Percentiles rank a stretch among this genome's conserved stretches.
Evolutionary conservation across 2,797 vertebrate species (phyloP).

Genomic region (Chromis chromis): DNA sequence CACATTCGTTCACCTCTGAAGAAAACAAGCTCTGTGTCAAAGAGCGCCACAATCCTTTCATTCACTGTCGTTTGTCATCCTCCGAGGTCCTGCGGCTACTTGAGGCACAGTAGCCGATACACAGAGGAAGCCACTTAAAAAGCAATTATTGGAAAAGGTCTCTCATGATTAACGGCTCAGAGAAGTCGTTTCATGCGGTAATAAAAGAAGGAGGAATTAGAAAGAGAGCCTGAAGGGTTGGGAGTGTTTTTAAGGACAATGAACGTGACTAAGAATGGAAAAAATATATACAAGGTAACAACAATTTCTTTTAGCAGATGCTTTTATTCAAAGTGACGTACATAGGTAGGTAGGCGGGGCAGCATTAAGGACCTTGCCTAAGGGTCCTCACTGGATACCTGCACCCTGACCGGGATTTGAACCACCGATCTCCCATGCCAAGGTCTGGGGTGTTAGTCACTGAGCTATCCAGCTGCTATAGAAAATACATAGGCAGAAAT

Average conservation of each 20-base stretch:
- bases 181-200: conserved; percentile 21
- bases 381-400: too few relatives aligned
- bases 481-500: neutral
- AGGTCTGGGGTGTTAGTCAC: too few relatives aligned
- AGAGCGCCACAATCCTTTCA: conserved; percentile 13
- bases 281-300: too few relatives aligned
- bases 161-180: conserved; percentile 26
- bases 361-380: too few relatives aligned
- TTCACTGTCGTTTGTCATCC: conserved; percentile 31
- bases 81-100: neutral
- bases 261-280: too few relatives aligned
- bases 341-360: too few relatives aligned
- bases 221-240: neutral
- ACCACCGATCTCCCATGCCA: too few relatives aligned
- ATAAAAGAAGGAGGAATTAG: conserved; percentile 7
- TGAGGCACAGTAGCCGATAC: neutral
- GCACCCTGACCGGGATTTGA: too few relatives aligned
- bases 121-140: conserved; percentile 26
- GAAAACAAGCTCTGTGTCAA: conserved; percentile 12
- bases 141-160: conserved; percentile 27
- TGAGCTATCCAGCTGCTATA: too few relatives aligned
- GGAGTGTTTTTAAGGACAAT: too few relatives aligned
- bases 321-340: too few relatives aligned
- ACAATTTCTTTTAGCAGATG: too few relatives aligned
- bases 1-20: conserved; percentile 7